Percentiles rank a stretch among this genome's conserved stretches.
Evolutionary conservation across 2,888 invertebrate species (phyloP).

Genomic region (Allygus modestus): DNA sequence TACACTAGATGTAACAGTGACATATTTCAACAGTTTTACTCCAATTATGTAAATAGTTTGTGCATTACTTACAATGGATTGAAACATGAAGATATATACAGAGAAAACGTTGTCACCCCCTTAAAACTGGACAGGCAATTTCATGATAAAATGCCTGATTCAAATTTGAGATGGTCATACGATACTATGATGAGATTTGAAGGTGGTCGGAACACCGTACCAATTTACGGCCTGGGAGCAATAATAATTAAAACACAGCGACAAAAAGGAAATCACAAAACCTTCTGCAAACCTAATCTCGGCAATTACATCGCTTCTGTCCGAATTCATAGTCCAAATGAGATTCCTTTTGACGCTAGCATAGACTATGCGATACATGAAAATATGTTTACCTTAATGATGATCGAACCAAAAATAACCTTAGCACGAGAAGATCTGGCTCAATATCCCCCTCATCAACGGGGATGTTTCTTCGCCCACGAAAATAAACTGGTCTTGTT

Average conservation of each 20-base stretch:
- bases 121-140: not conserved
- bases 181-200: not conserved
- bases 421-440: not conserved
- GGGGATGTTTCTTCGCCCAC: not conserved
- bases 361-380: not conserved
- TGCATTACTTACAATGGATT: not conserved
- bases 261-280: not conserved
- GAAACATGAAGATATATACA: not conserved
- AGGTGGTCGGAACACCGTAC: not conserved
- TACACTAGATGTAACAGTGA: not conserved
- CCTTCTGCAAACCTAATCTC: not conserved
- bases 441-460: not conserved
- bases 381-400: not conserved
- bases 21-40: constrained; percentile 12
- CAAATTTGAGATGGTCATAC: not conserved
- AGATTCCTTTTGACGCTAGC: not conserved
- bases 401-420: not conserved
- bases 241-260: not conserved
- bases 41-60: not conserved
- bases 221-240: not conserved
- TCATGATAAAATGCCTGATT: not conserved
- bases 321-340: constrained; percentile 26
- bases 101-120: not conserved
- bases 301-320: not conserved
- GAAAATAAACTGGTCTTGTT: not conserved